Percentiles rank a stretch among this genome's conserved stretches.
These are phyloP conservation scores for Apodemia zela DNA, from an alignment of 2,888 invertebrate species.

Conservation along the genomic window DNA sequence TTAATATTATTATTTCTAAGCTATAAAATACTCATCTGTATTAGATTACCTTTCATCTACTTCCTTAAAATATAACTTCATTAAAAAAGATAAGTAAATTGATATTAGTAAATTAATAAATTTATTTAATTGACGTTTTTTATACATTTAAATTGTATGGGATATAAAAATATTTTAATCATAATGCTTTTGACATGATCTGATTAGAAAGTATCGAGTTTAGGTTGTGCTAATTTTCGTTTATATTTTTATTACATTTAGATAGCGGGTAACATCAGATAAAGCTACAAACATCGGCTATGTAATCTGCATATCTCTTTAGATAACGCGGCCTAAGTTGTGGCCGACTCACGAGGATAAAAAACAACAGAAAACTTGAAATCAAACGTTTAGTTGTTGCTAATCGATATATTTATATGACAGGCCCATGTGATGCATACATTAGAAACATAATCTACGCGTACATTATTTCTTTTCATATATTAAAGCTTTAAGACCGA, in stretches of 20 bases:
- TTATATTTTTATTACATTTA: not conserved
- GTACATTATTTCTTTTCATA: not conserved
- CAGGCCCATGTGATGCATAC: not conserved
- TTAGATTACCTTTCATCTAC: no score
- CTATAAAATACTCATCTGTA: no score
- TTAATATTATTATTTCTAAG: no score
- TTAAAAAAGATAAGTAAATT: no score
- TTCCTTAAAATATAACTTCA: no score
- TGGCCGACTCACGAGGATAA: not conserved
- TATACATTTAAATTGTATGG: not conserved
- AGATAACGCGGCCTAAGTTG: not conserved
- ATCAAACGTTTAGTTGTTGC: not conserved
- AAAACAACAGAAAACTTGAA: not conserved
- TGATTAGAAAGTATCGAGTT: not conserved
- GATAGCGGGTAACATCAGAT: slow-evolving; percentile 3
- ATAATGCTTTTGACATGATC: not conserved
- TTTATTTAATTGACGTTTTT: not conserved
- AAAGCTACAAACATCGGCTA: not conserved
- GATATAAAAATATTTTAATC: not conserved
- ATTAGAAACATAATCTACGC: not conserved
- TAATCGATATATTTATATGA: not conserved
- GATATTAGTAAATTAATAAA: not conserved
- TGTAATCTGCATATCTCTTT: slow-evolving; percentile 1
- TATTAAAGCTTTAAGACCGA: no score
- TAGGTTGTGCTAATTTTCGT: not conserved